A percentile compares a stretch with the other conserved stretches of the same genome.
Conservation (phyloP, 2,113 vertebrate genomes). For the Chaenogobius annularis region DNA sequence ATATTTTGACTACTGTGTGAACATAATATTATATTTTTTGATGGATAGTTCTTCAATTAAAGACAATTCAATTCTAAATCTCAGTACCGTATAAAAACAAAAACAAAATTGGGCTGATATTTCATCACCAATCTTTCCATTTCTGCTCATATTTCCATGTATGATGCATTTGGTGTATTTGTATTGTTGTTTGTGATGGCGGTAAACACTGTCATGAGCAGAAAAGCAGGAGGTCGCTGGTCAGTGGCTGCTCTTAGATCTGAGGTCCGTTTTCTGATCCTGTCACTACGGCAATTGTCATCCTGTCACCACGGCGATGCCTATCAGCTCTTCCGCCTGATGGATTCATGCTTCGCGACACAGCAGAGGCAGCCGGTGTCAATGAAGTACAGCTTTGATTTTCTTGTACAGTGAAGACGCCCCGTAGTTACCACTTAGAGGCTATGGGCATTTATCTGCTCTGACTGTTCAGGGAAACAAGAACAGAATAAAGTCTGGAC, state of each 20-base stretch:
- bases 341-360: conserved; percentile 30
- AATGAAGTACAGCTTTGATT: conserved; percentile 30
- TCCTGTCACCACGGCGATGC: conserved; percentile 35
- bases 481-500: too few relatives aligned
- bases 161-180: too few relatives aligned
- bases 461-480: too few relatives aligned
- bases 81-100: too few relatives aligned
- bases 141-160: too few relatives aligned
- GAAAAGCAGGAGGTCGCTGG: conserved; percentile 29
- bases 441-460: too few relatives aligned
- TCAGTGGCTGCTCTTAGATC: conserved; percentile 21
- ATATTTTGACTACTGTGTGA: too few relatives aligned
- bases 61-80: too few relatives aligned
- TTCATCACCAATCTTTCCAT: too few relatives aligned
- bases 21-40: too few relatives aligned
- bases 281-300: not conserved
- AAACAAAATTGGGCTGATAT: too few relatives aligned
- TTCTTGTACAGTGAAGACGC: conserved; percentile 14
- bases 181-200: not conserved
- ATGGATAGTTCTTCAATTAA: too few relatives aligned
- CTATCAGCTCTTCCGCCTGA: conserved; percentile 25
- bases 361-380: conserved; percentile 22
- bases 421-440: not conserved
- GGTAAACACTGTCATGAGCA: conserved; percentile 38
- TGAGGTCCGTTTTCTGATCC: conserved; percentile 47